Evolutionary conservation across 2,888 invertebrate genomes (phyloP), one percentile per base, ranked within the genome.

Genomic region (Cataglyphis livida): DNA sequence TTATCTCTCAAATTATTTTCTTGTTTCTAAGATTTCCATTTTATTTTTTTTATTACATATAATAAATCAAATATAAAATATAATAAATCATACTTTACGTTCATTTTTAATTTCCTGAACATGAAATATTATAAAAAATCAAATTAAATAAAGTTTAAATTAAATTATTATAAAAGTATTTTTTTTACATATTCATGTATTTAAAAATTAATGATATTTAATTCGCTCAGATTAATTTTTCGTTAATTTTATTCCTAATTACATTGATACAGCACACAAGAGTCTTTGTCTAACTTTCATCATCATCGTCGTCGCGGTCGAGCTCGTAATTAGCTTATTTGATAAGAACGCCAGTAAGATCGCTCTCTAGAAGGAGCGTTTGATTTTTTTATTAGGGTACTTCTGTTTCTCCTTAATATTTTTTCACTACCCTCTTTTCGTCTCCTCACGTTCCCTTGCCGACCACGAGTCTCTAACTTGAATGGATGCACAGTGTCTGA

Each of bases 401-500:
- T 70, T 83, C 71, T 78, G 71, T 73, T 73, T 68, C 66, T 38
- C 41, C 64, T 76, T 38, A 85, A 18, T 44, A 18, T 62, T 70
- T 51, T 79, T 81, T 28, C 12, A 32, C 38, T 41, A 38, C 68
- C 48, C n/a, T 81, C 51, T 38, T 51, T 18, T 21, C 61, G 44
- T 21, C 32, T 10, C 68, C 18, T 61, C 48, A 7, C n/a, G 18
- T 51, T 51, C n/a, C n/a, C 48, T 51, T 51, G 48, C n/a, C 48
- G 9, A 70, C 71, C 10, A 70, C 28, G 21, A 59, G 51, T 74
- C 48, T 62, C 51, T 82, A 76, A 88, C 89, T 90, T 92, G 91
- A 93, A 92, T 92, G 92, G 87, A 90, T 75, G 86, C 90, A 88
- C 89, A 90, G 91, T 91, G 83, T 86, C 87, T 85, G 70, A 86